A percentile compares a stretch with the other conserved stretches of the same genome.
Evolutionary conservation across 2,797 vertebrate species (phyloP).

Genomic region (Xenopus petersii): DNA sequence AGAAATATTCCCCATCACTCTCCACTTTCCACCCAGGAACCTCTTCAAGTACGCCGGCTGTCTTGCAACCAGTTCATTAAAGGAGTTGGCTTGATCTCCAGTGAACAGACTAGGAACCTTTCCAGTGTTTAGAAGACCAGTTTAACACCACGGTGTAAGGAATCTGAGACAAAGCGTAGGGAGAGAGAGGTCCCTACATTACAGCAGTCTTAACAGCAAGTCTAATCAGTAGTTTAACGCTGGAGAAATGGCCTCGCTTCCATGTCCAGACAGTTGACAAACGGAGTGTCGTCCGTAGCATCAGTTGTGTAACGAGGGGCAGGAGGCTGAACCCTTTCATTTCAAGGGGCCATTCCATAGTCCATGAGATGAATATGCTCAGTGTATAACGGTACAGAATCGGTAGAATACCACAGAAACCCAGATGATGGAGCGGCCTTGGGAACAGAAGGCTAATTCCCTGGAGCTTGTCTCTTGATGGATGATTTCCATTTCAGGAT

Average conservation of each 20-base stretch:
- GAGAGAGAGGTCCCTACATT: neutral
- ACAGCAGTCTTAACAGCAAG: neutral
- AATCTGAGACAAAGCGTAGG: neutral
- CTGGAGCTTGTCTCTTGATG: neutral
- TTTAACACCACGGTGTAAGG: too few species aligned
- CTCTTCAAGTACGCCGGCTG: neutral
- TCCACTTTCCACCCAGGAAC: neutral
- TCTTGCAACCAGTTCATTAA: neutral
- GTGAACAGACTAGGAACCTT: constrained; percentile 4
- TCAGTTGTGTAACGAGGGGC: too few species aligned
- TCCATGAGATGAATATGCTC: constrained; percentile 14
- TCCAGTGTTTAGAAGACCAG: neutral
- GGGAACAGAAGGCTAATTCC: neutral
- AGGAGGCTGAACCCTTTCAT: neutral
- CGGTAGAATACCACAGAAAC: neutral
- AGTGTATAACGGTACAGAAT: neutral
- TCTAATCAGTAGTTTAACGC: constrained; percentile 31
- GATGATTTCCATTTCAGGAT: neutral
- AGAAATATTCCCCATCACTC: neutral
- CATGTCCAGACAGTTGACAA: too few species aligned
- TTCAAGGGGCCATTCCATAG: neutral
- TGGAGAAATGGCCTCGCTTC: neutral
- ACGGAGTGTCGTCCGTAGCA: neutral
- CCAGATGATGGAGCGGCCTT: neutral
- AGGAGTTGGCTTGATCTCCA: neutral